A percentile compares a stretch with the other conserved stretches of the same genome.
Conservation (phyloP, 1,140 invertebrate species). For the Drosophila quadrilineata region DNA sequence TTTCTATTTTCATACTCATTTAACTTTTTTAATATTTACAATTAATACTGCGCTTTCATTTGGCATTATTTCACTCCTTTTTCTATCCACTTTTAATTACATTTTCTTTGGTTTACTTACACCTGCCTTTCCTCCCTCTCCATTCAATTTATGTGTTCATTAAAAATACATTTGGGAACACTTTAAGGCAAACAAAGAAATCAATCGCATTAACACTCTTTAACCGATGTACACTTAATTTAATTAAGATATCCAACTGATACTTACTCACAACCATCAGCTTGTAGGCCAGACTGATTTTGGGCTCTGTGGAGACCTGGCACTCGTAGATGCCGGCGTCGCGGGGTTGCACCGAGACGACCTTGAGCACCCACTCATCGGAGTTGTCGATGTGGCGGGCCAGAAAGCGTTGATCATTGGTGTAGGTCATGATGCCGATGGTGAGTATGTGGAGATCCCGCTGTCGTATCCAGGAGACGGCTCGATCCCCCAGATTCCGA, state of each 20-base stretch:
- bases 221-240: neutral
- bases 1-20: neutral
- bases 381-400: slow-evolving; percentile 91
- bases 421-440: slow-evolving; percentile 89
- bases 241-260: too few species aligned
- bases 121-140: neutral
- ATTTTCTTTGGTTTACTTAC: neutral
- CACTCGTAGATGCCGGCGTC: slow-evolving; percentile 91
- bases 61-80: neutral
- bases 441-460: slow-evolving; percentile 89
- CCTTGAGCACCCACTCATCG: slow-evolving; percentile 93
- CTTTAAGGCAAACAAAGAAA: neutral
- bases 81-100: neutral
- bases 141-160: neutral
- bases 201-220: neutral
- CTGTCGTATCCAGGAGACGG: slow-evolving; percentile 90
- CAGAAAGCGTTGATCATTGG: slow-evolving; percentile 88
- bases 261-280: slow-evolving; percentile 91
- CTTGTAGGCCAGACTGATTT: slow-evolving; percentile 90
- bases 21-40: neutral
- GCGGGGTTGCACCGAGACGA: slow-evolving; percentile 89
- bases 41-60: neutral
- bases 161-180: neutral
- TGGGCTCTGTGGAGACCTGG: slow-evolving; percentile 93
- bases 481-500: slow-evolving; percentile 91